These are phyloP conservation scores for Thymelicus lineola DNA, from an alignment of 2,888 invertebrate genomes.

Conservation along the genomic window DNA sequence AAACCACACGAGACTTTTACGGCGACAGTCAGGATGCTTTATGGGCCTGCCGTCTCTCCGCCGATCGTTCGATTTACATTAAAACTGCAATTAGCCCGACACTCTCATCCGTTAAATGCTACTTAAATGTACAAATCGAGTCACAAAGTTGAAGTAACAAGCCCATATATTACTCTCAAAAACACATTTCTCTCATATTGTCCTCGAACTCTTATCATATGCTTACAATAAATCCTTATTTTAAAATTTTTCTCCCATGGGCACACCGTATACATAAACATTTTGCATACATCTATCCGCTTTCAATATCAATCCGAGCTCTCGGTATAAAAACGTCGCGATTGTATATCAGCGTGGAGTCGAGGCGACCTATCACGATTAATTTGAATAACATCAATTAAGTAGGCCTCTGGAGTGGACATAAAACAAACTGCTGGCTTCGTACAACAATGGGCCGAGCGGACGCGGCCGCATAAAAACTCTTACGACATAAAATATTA, in stretches of 20 bases:
- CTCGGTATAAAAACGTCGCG: conserved; percentile 46
- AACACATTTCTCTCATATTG: conserved; percentile 6
- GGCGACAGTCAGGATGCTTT: conserved; percentile 73
- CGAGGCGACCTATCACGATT: conserved; percentile 58
- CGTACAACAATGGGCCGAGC: conserved; percentile 67
- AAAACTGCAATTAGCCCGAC: conserved; percentile 64
- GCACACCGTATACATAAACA: conserved; percentile 36
- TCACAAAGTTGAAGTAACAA: conserved; percentile 12
- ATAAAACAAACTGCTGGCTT: conserved; percentile 73
- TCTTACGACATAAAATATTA: conserved; percentile 82
- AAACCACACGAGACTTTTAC: conserved; percentile 80
- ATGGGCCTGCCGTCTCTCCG: conserved; percentile 63
- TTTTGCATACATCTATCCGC: conserved; percentile 46
- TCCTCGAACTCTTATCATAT: conserved; percentile 4
- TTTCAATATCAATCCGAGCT: conserved; percentile 51
- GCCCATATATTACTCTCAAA: not conserved
- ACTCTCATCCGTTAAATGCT: conserved; percentile 46
- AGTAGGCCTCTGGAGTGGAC: conserved; percentile 60
- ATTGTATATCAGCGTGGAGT: conserved; percentile 43
- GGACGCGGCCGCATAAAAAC: conserved; percentile 71
- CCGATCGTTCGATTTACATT: conserved; percentile 69
- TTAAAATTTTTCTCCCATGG: conserved; percentile 28
- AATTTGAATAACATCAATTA: conserved; percentile 68
- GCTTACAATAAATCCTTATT: not conserved
- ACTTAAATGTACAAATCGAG: conserved; percentile 25